Conservation (phyloP, 2,888 invertebrate genomes). For the Campaea margaritaria region DNA sequence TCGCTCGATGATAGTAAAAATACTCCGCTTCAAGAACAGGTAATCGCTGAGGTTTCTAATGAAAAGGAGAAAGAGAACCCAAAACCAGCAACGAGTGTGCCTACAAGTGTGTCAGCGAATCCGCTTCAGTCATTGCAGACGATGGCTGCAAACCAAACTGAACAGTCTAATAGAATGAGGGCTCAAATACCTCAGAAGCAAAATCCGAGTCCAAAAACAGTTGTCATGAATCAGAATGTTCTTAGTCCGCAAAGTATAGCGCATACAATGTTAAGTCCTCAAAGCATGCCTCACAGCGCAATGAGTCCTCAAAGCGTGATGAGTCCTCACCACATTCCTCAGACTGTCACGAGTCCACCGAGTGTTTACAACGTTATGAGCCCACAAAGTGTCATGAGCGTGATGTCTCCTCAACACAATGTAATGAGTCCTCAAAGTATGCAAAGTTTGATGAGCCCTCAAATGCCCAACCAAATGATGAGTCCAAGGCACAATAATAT, state of each 20-base stretch:
- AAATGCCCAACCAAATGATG: slow-evolving; percentile 80
- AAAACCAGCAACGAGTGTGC: slow-evolving; percentile 56
- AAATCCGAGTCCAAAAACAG: slow-evolving; percentile 69
- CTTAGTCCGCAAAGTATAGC: slow-evolving; percentile 75
- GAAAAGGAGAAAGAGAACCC: slow-evolving; percentile 70
- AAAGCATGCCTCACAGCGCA: slow-evolving; percentile 76
- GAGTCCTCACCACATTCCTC: slow-evolving; percentile 74
- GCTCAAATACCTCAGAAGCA: slow-evolving; percentile 71
- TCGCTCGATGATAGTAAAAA: slow-evolving; percentile 72
- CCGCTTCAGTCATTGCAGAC: slow-evolving; percentile 76
- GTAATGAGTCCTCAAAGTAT: slow-evolving; percentile 73
- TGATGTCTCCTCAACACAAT: slow-evolving; percentile 59
- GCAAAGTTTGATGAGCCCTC: slow-evolving; percentile 80
- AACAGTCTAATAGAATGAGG: slow-evolving; percentile 72
- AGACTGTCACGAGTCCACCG: slow-evolving; percentile 72
- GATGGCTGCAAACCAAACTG: slow-evolving; percentile 75
- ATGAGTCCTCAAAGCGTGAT: slow-evolving; percentile 80
- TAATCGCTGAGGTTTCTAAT: slow-evolving; percentile 68
- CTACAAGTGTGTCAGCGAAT: slow-evolving; percentile 55
- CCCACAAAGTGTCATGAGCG: slow-evolving; percentile 69
- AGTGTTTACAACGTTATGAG: slow-evolving; percentile 73
- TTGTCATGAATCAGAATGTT: slow-evolving; percentile 74
- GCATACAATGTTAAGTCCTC: slow-evolving; percentile 78
- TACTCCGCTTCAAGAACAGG: slow-evolving; percentile 73
- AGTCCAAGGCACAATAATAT: slow-evolving; percentile 75